Evolutionary conservation across 2,797 vertebrate species (phyloP).

Genomic region (Hydrolagus colliei): DNA sequence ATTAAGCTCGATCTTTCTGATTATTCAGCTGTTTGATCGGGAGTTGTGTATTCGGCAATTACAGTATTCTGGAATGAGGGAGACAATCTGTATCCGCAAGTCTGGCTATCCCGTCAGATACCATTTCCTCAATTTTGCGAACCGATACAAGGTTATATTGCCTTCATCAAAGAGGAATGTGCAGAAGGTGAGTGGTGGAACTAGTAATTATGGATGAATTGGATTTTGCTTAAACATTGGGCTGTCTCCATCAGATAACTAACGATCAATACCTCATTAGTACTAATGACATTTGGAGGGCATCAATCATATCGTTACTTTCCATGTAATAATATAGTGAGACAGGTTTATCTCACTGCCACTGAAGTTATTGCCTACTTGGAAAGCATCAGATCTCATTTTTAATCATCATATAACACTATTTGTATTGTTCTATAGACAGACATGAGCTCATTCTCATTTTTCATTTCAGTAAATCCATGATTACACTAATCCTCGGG

Average conservation of each 20-base stretch:
- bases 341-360: background rate
- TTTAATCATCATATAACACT: background rate
- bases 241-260: background rate
- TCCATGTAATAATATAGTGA: no score
- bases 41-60: slow-evolving; percentile 82
- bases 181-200: slow-evolving; percentile 43
- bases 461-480: background rate
- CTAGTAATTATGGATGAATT: background rate
- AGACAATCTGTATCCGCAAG: slow-evolving; percentile 86
- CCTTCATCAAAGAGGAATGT: slow-evolving; percentile 55
- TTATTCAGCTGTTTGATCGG: slow-evolving; percentile 76
- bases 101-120: slow-evolving; percentile 86
- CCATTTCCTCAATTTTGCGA: slow-evolving; percentile 76
- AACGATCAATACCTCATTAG: background rate
- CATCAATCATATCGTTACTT: background rate
- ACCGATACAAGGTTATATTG: slow-evolving; percentile 71
- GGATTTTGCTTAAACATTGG: background rate
- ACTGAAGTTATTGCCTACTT: background rate
- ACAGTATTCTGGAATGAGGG: slow-evolving; percentile 92
- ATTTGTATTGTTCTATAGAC: background rate
- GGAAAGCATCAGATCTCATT: no score
- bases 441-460: slow-evolving; percentile 5
- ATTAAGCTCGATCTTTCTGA: background rate
- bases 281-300: background rate
- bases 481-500: no score